Conservation (phyloP, 2,888 invertebrate species). For the Platynereis dumerilii region DNA sequence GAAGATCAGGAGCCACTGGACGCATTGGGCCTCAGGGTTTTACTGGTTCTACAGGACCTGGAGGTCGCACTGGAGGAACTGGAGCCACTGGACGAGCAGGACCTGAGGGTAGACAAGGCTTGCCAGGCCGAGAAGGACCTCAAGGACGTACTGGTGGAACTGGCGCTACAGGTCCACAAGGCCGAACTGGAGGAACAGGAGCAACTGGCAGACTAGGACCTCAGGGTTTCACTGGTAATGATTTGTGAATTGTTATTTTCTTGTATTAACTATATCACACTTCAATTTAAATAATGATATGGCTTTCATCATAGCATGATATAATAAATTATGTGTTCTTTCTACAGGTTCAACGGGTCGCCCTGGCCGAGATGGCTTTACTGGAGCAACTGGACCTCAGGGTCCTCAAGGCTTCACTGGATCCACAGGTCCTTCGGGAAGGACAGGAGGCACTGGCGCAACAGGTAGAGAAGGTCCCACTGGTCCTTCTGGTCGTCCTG, state of each 20-base stretch:
- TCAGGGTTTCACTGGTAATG: slow-evolving; percentile 12
- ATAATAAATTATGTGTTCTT: neutral
- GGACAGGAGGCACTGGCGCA: slow-evolving; percentile 8
- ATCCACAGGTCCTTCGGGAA: slow-evolving; percentile 14
- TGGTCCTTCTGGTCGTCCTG: slow-evolving; percentile 14
- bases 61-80: slow-evolving; percentile 28
- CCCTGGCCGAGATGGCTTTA: slow-evolving; percentile 16
- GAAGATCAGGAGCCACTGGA: slow-evolving; percentile 29
- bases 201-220: slow-evolving; percentile 19
- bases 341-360: slow-evolving; percentile 11
- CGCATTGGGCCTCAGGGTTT: slow-evolving; percentile 7
- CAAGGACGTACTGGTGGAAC: slow-evolving; percentile 25
- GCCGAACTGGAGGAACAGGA: slow-evolving; percentile 18
- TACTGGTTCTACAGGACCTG: slow-evolving; percentile 25
- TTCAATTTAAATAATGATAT: neutral
- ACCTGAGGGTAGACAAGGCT: slow-evolving; percentile 19
- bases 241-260: neutral
- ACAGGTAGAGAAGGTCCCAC: slow-evolving; percentile 12
- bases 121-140: slow-evolving; percentile 13
- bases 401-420: slow-evolving; percentile 15
- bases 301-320: neutral
- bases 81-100: slow-evolving; percentile 26
- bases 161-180: slow-evolving; percentile 17
- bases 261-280: neutral
- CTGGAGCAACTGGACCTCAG: slow-evolving; percentile 21